Base-by-base conservation (phyloP, 2,888 invertebrate species). In the Corythucha ciliata region DNA sequence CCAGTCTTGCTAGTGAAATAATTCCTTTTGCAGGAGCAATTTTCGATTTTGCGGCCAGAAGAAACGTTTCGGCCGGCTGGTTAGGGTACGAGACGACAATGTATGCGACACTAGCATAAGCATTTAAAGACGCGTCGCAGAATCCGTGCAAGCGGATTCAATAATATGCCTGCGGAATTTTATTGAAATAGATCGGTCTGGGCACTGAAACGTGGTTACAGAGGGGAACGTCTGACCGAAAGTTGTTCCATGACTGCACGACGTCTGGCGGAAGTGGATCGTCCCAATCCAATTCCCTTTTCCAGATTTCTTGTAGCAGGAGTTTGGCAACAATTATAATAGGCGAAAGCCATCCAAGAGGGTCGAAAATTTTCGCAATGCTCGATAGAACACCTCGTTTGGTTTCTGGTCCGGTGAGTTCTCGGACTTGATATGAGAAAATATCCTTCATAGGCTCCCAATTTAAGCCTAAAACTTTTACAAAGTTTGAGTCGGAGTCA, bases 291-390 rank as follows among this genome's bases (percentile, higher is more conserved):
- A 57, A 8, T 5, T 52, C 44, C 2, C 24, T 21, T 33, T 36
- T 33, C 60, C 61, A 63, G 7, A 57, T 12, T 1, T 45, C 18
- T 47, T 60, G 61, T 26, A 62, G 45, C 7, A 59, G 39, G 1
- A 56, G 33, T 33, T 60, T 61, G 12, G 54, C 54, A 5, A 21
- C 18, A 21, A 61, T 48, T 2, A 52, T 50, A n/a, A n/a, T n/a
- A n/a, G n/a, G n/a, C n/a, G n/a, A n/a, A n/a, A n/a, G n/a, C n/a
- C n/a, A n/a, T n/a, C n/a, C n/a, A n/a, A n/a, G n/a, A 1, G 56
- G 59, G 41, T 62, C 62, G 27, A 56, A 57, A 2, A 57, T 26
- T 7, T 37, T 27, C 2, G 50, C 48, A 16, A 52, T 41, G n/a
- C 21, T 7, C 2, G 53, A 55, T 7, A 57, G 37, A 2, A 57